A percentile compares a stretch with the other conserved stretches of the same genome.
phyloP scores from a whole-genome alignment of 2,888 invertebrate species.

The Macrophya annulata region DNA sequence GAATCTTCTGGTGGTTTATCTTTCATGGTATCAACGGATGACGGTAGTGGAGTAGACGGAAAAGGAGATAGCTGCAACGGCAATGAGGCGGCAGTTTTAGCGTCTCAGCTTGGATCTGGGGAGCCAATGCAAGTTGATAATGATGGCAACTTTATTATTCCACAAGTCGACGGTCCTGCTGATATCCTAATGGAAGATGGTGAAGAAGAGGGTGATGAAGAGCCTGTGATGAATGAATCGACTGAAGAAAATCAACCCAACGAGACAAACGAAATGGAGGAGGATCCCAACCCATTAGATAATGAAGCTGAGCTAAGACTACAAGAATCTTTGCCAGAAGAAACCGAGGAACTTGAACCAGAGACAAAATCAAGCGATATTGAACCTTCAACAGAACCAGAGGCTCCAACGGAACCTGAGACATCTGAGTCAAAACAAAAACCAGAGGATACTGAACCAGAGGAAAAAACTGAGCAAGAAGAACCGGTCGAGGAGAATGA shows the following conservation, averaged over 20 bases:
- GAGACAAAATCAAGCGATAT: not conserved
- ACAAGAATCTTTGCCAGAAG: conserved; percentile 57
- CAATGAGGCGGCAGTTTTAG: conserved; percentile 73
- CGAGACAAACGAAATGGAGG: conserved; percentile 32
- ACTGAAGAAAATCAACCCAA: conserved; percentile 39
- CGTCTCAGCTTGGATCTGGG: conserved; percentile 70
- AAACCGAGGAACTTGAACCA: conserved; percentile 59
- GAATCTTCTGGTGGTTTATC: conserved; percentile 75
- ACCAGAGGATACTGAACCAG: conserved; percentile 57
- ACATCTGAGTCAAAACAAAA: conserved; percentile 60
- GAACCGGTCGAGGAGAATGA: conserved; percentile 59
- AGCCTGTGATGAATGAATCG: conserved; percentile 53
- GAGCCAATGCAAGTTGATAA: conserved; percentile 77
- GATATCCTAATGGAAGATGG: conserved; percentile 73
- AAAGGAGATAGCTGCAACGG: conserved; percentile 77
- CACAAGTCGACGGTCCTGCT: conserved; percentile 75
- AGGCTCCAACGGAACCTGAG: conserved; percentile 57
- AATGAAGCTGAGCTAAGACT: conserved; percentile 49
- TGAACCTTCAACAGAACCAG: conserved; percentile 56
- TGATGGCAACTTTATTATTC: conserved; percentile 76
- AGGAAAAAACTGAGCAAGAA: conserved; percentile 61
- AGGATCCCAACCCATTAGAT: not conserved
- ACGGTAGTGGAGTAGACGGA: conserved; percentile 67
- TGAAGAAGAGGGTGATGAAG: conserved; percentile 64
- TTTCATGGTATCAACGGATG: conserved; percentile 76